Base-by-base conservation (phyloP, 2,797 vertebrate species). In the Scleropages formosus region DNA sequence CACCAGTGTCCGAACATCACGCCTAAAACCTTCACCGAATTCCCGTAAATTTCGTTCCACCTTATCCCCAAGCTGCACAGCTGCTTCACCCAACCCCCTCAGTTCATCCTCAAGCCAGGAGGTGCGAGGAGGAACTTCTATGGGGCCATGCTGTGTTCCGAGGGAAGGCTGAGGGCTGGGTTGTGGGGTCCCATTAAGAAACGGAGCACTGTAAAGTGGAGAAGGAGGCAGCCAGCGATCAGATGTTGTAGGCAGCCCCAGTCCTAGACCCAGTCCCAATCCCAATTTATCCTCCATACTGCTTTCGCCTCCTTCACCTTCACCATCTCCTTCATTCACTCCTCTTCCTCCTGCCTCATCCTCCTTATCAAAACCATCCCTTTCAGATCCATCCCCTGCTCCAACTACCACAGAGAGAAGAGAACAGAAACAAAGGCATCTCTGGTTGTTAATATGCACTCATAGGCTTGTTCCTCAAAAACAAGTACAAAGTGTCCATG, bases 191-290 rank as follows among this genome's bases (percentile, higher is more conserved):
- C 92, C 92, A 15, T 93, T 93, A 16, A 94, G 87, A 72, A 93
- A 94, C 56, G 92, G 92, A 39, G 91, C 92, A 31, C 92, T 94
- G 81, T 93, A 94, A 24, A 94, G 90, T 0, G 92, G 92, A 16
- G 92, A 94, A 74, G 93, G 93, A 77, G 93, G 93, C 58, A 94
- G 84, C 93, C 93, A 94, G 75, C 93, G 85, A 73, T 93, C 93
- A 24, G 93, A 93, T 15, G 92, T 85, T 24, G 93, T 90, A 0
- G 92, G 91, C 0, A 91, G 90, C 78, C 90, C 93, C 71, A 93
- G 92, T 73, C 92, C 91, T 46, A 93, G 77, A 65, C 92, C 90
- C 0, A 93, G 83, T 31, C 90, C 91, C 81, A 93, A 83, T 20
- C 91, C 91, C 47, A 94, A 75, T 85, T 93, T 94, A 75, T 94